Base-by-base conservation (phyloP, 2,888 invertebrate genomes). In the Nemoura dubitans region DNA sequence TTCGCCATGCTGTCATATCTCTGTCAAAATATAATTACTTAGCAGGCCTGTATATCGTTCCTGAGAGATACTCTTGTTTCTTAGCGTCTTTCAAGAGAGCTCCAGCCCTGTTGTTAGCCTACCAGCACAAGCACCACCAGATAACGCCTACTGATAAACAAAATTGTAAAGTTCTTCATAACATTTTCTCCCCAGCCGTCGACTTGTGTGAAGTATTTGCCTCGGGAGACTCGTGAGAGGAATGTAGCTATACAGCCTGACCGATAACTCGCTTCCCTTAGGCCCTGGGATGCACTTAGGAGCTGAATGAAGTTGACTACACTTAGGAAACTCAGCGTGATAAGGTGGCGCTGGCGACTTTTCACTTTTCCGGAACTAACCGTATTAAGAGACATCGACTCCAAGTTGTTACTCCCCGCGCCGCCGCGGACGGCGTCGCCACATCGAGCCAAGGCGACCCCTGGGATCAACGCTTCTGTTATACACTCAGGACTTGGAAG, bases 1-100 rank as follows among this genome's bases (percentile, higher is more conserved):
- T 59, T 59, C 59, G 59, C 59, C 21, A 59, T 36, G 21, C 59
- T 59, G 59, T 59, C 59, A 59, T 59, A 59, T 59, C 59, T 59
- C 59, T 59, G 59, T 59, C 59, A 59, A 59, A 59, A 59, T 59
- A 59, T 59, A 59, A 59, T 59, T 59, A 59, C 59, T 59, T 59
- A 59, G 59, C 59, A 59, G 16, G 21, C 16, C 59, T 59, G 59
- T 21, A 59, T 36, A 10, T 21, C 59, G 59, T 7, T 59, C 59
- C 21, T 21, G 59, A n/a, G 21, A 59, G 59, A 59, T 21, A 59
- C 2, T 59, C 59, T 59, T 59, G 59, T 21, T 7, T 59, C 59
- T 59, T 59, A 21, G 16, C 59, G 59, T 21, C 59, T 7, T 21
- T 36, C 10, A 36, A 6, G 36, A 36, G 36, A 36, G 36, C 36